Conservation (phyloP, 92 coral and sea anemone genomes). For the Virgularia gustaviana region DNA sequence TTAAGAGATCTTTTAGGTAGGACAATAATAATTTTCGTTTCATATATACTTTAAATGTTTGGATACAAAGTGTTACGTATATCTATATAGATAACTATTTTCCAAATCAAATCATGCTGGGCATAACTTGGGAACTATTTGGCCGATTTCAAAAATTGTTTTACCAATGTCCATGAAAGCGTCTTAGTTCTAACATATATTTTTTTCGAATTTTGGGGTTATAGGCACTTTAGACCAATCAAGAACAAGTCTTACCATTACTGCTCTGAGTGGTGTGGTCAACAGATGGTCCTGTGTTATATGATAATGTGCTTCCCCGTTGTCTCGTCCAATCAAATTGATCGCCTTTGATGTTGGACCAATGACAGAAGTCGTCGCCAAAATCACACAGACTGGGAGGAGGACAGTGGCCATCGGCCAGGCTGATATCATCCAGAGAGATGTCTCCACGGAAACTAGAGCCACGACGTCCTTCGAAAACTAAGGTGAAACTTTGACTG, state of each 20-base stretch:
- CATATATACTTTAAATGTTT: not conserved
- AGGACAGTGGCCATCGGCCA: constrained; percentile 84
- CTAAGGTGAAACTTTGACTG: constrained; percentile 62
- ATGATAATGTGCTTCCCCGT: constrained; percentile 78
- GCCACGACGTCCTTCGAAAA: constrained; percentile 85
- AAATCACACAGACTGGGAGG: constrained; percentile 77
- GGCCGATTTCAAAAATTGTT: too few species aligned
- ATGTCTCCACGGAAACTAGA: constrained; percentile 78
- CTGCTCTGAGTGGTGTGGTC: constrained; percentile 92
- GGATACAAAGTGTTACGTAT: too few species aligned
- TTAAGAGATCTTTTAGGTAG: too few species aligned
- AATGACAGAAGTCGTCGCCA: constrained; percentile 71
- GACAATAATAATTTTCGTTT: too few species aligned
- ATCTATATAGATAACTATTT: too few species aligned
- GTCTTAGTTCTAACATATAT: too few species aligned
- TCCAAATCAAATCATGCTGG: too few species aligned
- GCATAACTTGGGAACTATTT: too few species aligned
- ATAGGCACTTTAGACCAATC: too few species aligned
- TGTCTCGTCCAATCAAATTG: constrained; percentile 87
- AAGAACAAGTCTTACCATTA: constrained; percentile 87
- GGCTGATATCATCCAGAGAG: constrained; percentile 78
- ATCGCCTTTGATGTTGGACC: constrained; percentile 72
- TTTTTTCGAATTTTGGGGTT: too few species aligned
- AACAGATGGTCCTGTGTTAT: constrained; percentile 71
- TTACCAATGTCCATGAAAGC: too few species aligned